Conservation (phyloP, 2,888 invertebrate genomes). For the Ceriagrion tenellum region DNA sequence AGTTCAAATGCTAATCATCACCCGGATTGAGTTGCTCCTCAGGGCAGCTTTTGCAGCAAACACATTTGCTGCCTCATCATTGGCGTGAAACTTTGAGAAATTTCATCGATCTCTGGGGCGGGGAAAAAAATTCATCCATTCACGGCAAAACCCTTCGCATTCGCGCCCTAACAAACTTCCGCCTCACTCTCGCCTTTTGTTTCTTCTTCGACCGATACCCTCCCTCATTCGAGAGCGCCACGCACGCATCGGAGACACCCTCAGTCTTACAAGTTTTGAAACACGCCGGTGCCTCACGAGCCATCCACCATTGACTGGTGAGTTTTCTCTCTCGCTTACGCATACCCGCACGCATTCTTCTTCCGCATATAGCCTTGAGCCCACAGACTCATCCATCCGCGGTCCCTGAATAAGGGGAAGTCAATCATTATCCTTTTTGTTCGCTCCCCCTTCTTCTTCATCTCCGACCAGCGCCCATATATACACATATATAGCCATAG, state of each 20-base stretch:
- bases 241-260: not conserved
- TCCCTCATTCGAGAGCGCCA: not conserved
- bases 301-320: not conserved
- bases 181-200: not conserved
- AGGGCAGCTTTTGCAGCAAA: no score
- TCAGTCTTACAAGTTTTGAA: not conserved
- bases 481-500: no score
- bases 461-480: not conserved
- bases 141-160: not conserved
- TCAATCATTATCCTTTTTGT: constrained; percentile 49
- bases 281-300: not conserved
- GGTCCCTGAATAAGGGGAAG: not conserved
- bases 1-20: no score
- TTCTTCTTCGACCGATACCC: not conserved
- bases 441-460: not conserved
- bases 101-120: not conserved
- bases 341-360: not conserved
- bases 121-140: not conserved
- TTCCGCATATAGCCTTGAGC: not conserved
- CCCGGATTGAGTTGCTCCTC: no score
- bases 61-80: not conserved
- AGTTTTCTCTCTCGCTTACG: not conserved
- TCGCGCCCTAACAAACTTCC: not conserved
- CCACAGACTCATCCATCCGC: not conserved
- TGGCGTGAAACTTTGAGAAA: not conserved